Conservation (phyloP, 2,113 vertebrate genomes). For the Callopanchax toddi region DNA sequence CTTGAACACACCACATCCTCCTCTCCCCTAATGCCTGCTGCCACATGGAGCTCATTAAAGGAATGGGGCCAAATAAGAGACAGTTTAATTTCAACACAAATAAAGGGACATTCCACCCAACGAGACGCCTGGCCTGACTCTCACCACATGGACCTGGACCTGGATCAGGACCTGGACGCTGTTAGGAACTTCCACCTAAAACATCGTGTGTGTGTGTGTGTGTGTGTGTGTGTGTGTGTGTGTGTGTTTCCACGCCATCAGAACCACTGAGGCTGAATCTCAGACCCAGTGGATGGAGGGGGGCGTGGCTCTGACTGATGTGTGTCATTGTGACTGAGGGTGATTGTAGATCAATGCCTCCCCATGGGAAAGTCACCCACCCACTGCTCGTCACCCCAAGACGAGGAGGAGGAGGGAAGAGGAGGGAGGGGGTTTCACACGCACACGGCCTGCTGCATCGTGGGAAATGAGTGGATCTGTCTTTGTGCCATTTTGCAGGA, state of each 20-base stretch:
- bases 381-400: conserved; percentile 56
- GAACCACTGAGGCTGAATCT: conserved; percentile 54
- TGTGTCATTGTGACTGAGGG: conserved; percentile 61
- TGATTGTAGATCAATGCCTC: conserved; percentile 65
- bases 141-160: too few relatives aligned
- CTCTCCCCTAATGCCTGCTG: conserved; percentile 21
- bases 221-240: conserved; percentile 10
- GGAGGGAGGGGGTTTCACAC: conserved; percentile 14
- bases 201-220: conserved; percentile 45
- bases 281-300: conserved; percentile 24
- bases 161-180: conserved; percentile 30
- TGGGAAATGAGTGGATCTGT: conserved; percentile 72
- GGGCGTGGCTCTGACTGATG: conserved; percentile 65
- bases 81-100: conserved; percentile 78
- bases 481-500: conserved; percentile 46
- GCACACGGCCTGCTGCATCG: conserved; percentile 36
- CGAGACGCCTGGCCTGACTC: conserved; percentile 55
- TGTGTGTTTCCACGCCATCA: conserved; percentile 50
- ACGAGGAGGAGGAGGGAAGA: too few relatives aligned
- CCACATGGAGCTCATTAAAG: conserved; percentile 79
- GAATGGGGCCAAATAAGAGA: conserved; percentile 67
- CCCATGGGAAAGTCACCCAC: conserved; percentile 74
- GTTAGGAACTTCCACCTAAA: conserved; percentile 56
- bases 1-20: too few relatives aligned
- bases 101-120: conserved; percentile 73